phyloP scores from a whole-genome alignment of 1,140 invertebrate genomes.

The Aphelinus certus region DNA sequence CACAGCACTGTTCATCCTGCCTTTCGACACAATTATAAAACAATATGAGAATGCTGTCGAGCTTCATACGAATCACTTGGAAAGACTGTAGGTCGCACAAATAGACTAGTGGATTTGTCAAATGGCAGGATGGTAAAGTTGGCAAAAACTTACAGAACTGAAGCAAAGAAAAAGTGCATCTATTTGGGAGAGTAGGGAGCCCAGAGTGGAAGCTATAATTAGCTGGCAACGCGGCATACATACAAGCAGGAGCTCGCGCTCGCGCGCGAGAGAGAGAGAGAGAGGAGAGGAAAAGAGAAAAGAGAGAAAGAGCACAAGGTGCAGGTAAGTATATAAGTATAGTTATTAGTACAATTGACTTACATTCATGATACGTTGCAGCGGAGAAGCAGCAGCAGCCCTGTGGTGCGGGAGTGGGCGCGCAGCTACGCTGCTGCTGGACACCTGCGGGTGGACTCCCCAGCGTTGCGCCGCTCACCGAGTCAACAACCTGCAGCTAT shows the following conservation, averaged over 20 bases:
- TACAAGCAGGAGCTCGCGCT: constrained; percentile 8
- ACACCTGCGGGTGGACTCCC: background rate
- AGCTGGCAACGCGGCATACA: background rate
- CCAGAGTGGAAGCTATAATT: too few relatives aligned
- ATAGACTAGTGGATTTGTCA: too few relatives aligned
- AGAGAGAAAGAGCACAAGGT: background rate
- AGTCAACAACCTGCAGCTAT: background rate
- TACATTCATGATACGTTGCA: constrained; percentile 38
- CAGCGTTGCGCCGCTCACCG: background rate
- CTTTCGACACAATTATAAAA: too few relatives aligned
- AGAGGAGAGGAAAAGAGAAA: constrained; percentile 12
- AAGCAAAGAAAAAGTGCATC: too few relatives aligned
- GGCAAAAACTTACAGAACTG: too few relatives aligned
- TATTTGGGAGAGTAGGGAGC: too few relatives aligned
- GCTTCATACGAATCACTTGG: too few relatives aligned
- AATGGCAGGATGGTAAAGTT: too few relatives aligned
- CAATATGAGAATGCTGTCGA: too few relatives aligned
- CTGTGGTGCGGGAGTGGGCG: background rate
- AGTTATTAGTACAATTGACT: constrained; percentile 8
- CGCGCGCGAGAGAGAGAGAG: background rate
- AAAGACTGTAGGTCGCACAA: too few relatives aligned
- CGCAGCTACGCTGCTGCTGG: background rate
- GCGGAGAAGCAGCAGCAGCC: constrained; percentile 12
- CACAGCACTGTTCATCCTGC: too few relatives aligned
- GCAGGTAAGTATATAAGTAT: background rate